Evolutionary conservation across 2,888 invertebrate species (phyloP), one percentile per base, ranked within the genome.

Genomic region (Drosophila tanythrix): DNA sequence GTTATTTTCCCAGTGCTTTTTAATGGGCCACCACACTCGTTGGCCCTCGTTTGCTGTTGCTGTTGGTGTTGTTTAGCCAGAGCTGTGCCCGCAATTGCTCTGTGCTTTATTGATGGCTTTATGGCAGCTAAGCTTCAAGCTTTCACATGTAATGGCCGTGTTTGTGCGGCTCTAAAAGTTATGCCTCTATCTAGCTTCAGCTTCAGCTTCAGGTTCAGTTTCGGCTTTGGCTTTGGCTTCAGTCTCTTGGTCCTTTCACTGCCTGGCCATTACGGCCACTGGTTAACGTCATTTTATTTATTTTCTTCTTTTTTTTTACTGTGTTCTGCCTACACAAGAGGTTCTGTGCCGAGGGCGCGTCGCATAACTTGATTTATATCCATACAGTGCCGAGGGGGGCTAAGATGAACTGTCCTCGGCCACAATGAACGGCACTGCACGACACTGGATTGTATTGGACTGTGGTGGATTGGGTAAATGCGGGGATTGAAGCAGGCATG

Each of bases 131-230:
- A 73, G 69, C 78, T 63, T 46, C 57, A 63, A 83, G 76, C 82
- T 82, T 83, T 73, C 88, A 86, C 80, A 86, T 88, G 85, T 85
- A 85, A 85, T 85, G 88, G 82, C 59, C 86, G 65, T 86, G 83
- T 88, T 83, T 85, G 75, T 84, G 87, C 56, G 69, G 52, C 74
- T 74, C 78, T 82, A 82, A 85, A 88, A 83, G 80, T 85, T 80
- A 83, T 86, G 82, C 87, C 78, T 69, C 72, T 71, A 70, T 73
- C 66, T 55, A 8, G 36, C 27, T 10, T 29, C 59, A 63, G 62
- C 69, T 29, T 29, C 27, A 25, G 40, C 8, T 27, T 36, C 13
- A 18, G 33, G 29, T 62, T n/a, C 11, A 50, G 57, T 36, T 29
- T 51, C 46, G 6, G 25, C 21, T 21, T 21, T 21, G n/a, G 33